Base-by-base conservation (phyloP, 2,888 invertebrate genomes). In the Hybos culiciformis region DNA sequence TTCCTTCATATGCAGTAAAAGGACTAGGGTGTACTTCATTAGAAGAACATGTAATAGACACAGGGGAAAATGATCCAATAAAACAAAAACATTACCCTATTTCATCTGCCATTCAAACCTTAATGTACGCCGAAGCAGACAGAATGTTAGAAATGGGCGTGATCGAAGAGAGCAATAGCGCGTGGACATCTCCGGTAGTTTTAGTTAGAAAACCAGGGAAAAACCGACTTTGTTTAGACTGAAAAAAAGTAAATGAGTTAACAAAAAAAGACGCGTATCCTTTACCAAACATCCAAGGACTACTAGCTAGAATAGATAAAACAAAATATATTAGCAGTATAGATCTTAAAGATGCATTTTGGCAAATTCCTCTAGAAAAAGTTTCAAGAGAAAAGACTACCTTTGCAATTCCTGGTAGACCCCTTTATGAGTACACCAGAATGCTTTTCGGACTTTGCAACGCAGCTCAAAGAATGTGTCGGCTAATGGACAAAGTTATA, bases 161-260 rank as follows among this genome's bases (percentile, higher is more conserved):
- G n/a, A n/a, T 58, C 5, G 54, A 56, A 20, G 48, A 46, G 8
- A 53, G 50, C n/a, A n/a, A n/a, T n/a, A n/a, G n/a, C n/a, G n/a
- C n/a, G n/a, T n/a, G n/a, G n/a, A n/a, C n/a, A n/a, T n/a, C n/a
- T n/a, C n/a, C n/a, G n/a, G n/a, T n/a, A n/a, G n/a, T n/a, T n/a
- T n/a, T n/a, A n/a, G n/a, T n/a, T n/a, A n/a, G n/a, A n/a, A n/a
- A n/a, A n/a, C n/a, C n/a, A n/a, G n/a, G n/a, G n/a, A n/a, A n/a
- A n/a, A n/a, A n/a, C n/a, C n/a, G n/a, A n/a, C n/a, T n/a, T n/a
- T n/a, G n/a, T n/a, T n/a, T n/a, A n/a, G n/a, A n/a, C n/a, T n/a
- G n/a, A n/a, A n/a, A n/a, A n/a, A n/a, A n/a, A n/a, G n/a, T n/a
- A n/a, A n/a, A 56, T 24, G 21, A 36, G 2, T 51, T 54, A 0